Percentiles rank a stretch among this genome's conserved stretches.
phyloP scores from a whole-genome alignment of 1,140 invertebrate genomes.

The Brachionus koreanus region DNA sequence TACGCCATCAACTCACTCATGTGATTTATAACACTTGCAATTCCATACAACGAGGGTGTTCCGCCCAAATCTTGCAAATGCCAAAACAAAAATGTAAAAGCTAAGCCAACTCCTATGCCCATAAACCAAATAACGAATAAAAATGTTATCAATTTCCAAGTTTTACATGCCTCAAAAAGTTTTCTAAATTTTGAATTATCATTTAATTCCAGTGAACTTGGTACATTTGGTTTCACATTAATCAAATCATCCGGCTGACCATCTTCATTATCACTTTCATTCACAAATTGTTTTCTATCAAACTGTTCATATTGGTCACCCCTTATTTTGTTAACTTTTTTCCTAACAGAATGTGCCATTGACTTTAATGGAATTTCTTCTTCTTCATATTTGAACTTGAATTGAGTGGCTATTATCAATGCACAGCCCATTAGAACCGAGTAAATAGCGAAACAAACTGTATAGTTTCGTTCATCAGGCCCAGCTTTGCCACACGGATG shows the following conservation, averaged over 20 bases:
- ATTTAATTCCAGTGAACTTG: not conserved
- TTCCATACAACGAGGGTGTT: constrained; percentile 90
- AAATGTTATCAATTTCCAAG: constrained; percentile 60
- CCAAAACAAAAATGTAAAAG: constrained; percentile 99
- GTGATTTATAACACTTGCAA: constrained; percentile 97
- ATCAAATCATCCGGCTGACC: not conserved
- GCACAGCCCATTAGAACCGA: constrained; percentile 92
- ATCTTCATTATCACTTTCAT: not conserved
- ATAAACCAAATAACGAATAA: constrained; percentile 96
- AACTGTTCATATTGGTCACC: constrained; percentile 49
- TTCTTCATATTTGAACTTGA: constrained; percentile 58
- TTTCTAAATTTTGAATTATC: not conserved
- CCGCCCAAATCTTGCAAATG: constrained; percentile 93
- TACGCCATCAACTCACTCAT: constrained; percentile 97
- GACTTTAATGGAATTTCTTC: constrained; percentile 48
- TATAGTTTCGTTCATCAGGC: constrained; percentile 88
- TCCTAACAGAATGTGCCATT: constrained; percentile 45
- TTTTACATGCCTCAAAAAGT: not conserved
- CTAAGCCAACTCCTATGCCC: constrained; percentile 97
- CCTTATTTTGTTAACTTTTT: constrained; percentile 50
- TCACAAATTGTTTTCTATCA: not conserved
- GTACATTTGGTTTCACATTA: not conserved
- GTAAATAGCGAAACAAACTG: constrained; percentile 95
- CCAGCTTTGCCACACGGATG: constrained; percentile 69
- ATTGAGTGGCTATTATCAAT: constrained; percentile 82